Evolutionary conservation across 1,140 invertebrate genomes (phyloP), one percentile per base, ranked within the genome.

Genomic region (Atta colombica): DNA sequence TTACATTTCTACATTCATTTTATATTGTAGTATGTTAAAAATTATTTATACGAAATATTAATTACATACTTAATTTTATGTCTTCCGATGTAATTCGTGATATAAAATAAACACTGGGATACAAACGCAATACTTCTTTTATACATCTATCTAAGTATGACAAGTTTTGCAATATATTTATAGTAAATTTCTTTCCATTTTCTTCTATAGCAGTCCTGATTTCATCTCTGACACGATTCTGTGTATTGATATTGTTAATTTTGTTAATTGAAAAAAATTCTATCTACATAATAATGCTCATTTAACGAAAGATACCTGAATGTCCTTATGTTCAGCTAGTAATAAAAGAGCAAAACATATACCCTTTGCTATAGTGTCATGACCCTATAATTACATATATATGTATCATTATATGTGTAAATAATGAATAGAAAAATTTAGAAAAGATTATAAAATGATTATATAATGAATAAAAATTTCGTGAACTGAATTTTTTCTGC

Each of bases 341-440:
- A 63, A 28, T 63, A 5, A 28, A 3, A 61, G 12, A 61, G 14
- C 0, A 31, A 63, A 63, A 28, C 60, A 63, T 16, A 63, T 16
- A 31, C 4, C 25, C 1, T 16, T 31, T 14, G 60, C 25, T 63
- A 10, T 4, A 31, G 60, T 63, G 7, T 63, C 60, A 2, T 63
- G 25, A 7, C 60, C 25, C 60, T 63, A 2, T 31, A 25, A 49
- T 96, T 6, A 74, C 58, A 25, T 0, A 25, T 86, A 21, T 68
- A n/a, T 12, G 1, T n/a, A 66, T 21, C 0, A 8, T 51, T 16
- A 68, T 14, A 45, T 14, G 12, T 12, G 39, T 4, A 68, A 87
- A 68, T n/a, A 66, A 66, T 66, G 3, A 4, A 12, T 68, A 39
- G 31, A 21, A 68, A 45, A 68, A 97, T 98, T 98, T 96, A 98